Percentiles rank a stretch among this genome's conserved stretches.
Conservation (phyloP, 1,140 invertebrate species). For the Brachionus rubens region DNA sequence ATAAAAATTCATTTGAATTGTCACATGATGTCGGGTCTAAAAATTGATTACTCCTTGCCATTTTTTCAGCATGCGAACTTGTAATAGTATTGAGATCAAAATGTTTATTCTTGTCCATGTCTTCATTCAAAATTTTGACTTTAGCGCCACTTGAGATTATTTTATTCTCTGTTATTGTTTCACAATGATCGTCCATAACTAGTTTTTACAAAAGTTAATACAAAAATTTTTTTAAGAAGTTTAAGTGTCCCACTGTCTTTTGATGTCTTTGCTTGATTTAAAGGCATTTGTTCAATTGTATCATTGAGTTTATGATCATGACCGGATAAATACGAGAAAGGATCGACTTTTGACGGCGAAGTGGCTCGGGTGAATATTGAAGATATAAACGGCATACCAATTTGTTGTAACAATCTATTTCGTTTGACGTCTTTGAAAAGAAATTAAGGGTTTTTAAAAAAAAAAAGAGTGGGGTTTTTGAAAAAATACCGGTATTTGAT, state of each 20-base stretch:
- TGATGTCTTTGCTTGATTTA: background rate
- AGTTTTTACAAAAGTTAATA: background rate
- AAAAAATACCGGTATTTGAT: background rate
- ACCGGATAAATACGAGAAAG: background rate
- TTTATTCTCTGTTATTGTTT: slow-evolving; percentile 4
- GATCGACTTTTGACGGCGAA: background rate
- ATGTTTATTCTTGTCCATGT: background rate
- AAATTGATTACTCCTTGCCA: background rate
- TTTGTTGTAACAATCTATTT: slow-evolving; percentile 35
- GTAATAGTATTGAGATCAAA: background rate
- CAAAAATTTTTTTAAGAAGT: background rate
- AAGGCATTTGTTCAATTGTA: slow-evolving; percentile 33
- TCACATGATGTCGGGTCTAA: background rate
- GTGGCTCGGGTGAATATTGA: slow-evolving; percentile 2
- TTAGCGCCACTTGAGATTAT: background rate
- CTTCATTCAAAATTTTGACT: slow-evolving; percentile 1
- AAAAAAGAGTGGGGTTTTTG: background rate
- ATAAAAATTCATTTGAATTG: slow-evolving; percentile 5
- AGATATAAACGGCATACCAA: slow-evolving; percentile 42
- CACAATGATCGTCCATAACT: background rate
- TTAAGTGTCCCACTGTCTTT: background rate
- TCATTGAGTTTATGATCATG: background rate
- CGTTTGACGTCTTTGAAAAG: background rate
- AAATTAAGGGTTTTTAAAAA: background rate
- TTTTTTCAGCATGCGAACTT: background rate